Base-by-base conservation (phyloP, 2,888 invertebrate genomes). In the Muschampia plurimacula region DNA sequence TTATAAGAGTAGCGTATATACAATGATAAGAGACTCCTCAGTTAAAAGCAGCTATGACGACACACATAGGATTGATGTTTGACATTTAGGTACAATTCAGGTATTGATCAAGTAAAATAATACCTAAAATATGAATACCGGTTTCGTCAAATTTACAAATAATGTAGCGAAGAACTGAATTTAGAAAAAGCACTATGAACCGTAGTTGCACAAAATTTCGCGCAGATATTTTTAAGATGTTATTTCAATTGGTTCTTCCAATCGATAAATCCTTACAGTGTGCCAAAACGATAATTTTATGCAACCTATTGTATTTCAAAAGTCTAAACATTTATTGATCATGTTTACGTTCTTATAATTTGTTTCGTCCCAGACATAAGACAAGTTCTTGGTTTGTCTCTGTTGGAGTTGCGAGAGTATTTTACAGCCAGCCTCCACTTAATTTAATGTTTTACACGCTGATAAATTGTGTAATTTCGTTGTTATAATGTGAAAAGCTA, bases 251-350 rank as follows among this genome's bases (percentile, higher is more conserved):
- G 67, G 41, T 62, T 72, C 72, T 72, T 72, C 72, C 72, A 67
- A 63, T n/a, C 49, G 13, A 67, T 6, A 60, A 72, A 62, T 55
- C 62, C 44, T 55, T 62, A 67, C 67, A 72, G 67, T 63, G 72
- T 72, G 67, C 72, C 72, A 72, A 72, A 68, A 44, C n/a, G 59
- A 59, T 55, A 10, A 36, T 62, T 71, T 52, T n/a, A 62, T 67
- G 12, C 15, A 60, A 59, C 59, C 10, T 66, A 49, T 60, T 66
- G 49, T 41, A 59, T 59, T 39, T 49, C 32, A 9, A 59, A 28
- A 28, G 12, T 57, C 12, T 3, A 28, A 28, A 28, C 5, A 28
- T 57, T 22, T 10, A 32, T 49, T 69, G 55, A n/a, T 28, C 22
- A 64, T 41, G 62, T 69, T 13, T 41, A 55, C 22, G 12, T n/a